Evolutionary conservation across 2,797 vertebrate genomes (phyloP).

Genomic region (Tolypeutes matacus): DNA sequence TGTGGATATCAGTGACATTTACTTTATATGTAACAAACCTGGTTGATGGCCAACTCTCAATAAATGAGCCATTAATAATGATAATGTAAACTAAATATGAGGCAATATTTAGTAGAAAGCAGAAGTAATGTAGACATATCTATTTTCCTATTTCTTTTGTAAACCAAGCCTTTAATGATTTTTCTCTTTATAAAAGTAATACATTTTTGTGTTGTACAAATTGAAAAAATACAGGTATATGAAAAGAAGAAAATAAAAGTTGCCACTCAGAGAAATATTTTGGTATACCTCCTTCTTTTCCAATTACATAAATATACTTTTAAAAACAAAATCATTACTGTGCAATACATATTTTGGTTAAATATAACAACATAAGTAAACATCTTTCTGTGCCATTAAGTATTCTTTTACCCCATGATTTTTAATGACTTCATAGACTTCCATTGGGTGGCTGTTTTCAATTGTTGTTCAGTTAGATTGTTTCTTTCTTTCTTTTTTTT

Average conservation of each 20-base stretch:
- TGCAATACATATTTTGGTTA: neutral
- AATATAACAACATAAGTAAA: constrained; percentile 15
- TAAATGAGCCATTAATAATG: neutral
- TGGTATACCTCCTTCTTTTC: neutral
- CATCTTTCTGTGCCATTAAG: constrained; percentile 7
- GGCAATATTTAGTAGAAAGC: neutral
- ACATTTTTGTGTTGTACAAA: constrained; percentile 2
- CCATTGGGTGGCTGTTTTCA: neutral
- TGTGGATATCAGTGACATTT: neutral
- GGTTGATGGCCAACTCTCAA: neutral
- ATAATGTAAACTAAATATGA: neutral
- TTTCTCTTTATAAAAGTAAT: constrained; percentile 30
- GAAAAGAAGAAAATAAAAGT: neutral
- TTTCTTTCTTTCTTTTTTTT: neutral
- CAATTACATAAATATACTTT: neutral
- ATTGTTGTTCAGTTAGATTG: neutral
- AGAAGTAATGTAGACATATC: neutral
- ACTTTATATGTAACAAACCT: neutral
- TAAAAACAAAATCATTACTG: neutral
- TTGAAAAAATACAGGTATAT: constrained; percentile 1
- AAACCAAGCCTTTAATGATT: neutral
- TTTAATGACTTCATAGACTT: constrained; percentile 42
- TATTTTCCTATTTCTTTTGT: neutral
- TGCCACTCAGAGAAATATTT: neutral
- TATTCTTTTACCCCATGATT: neutral